A percentile compares a stretch with the other conserved stretches of the same genome.
phyloP scores from a whole-genome alignment of 2,888 invertebrate species.

The Tridacna gigas region DNA sequence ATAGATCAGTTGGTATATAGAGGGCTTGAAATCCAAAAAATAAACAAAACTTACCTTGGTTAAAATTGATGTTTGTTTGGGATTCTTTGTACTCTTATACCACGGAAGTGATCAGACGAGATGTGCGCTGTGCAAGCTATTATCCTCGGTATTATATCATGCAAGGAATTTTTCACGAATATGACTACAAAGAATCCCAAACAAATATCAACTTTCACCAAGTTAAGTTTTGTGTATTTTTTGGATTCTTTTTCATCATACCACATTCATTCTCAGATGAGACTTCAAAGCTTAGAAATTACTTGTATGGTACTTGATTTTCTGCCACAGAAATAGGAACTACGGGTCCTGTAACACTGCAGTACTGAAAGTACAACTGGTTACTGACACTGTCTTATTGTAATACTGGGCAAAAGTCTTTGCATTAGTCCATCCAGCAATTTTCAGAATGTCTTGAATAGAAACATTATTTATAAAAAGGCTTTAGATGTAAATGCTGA shows the following conservation, averaged over 20 bases:
- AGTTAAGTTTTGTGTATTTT: not conserved
- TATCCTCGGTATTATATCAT: not conserved
- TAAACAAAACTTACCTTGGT: not conserved
- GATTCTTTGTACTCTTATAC: not conserved
- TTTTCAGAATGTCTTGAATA: slow-evolving; percentile 21
- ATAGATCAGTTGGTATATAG: too few relatives aligned
- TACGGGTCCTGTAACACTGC: not conserved
- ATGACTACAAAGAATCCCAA: not conserved
- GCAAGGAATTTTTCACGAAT: not conserved
- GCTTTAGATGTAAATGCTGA: slow-evolving; percentile 23
- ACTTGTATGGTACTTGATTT: slow-evolving; percentile 1
- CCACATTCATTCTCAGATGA: not conserved
- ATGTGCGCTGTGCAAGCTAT: not conserved
- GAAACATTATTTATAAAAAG: not conserved
- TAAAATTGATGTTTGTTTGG: not conserved
- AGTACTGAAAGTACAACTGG: not conserved
- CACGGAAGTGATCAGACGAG: not conserved
- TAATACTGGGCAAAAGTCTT: slow-evolving; percentile 18
- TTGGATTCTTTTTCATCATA: slow-evolving; percentile 1
- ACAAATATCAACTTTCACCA: not conserved
- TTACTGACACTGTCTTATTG: not conserved
- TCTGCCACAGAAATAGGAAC: not conserved
- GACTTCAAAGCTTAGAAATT: slow-evolving; percentile 10
- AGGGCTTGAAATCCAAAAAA: not conserved
- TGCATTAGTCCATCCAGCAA: slow-evolving; percentile 37